Conservation (phyloP, 2,113 vertebrate genomes). For the Megaleporinus macrocephalus region DNA sequence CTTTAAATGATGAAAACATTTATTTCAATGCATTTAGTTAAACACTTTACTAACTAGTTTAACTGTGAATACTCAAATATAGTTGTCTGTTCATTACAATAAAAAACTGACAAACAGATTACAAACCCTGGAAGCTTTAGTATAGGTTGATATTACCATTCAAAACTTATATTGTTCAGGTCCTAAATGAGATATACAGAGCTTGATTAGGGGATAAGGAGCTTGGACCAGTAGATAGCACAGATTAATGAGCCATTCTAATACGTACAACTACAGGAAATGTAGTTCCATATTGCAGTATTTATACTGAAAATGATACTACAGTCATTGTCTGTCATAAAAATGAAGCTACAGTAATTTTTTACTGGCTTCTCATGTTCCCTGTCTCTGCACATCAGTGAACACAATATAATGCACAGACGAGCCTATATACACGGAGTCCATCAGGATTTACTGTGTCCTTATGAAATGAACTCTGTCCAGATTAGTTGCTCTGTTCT, state of each 20-base stretch:
- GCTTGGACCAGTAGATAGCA: background rate
- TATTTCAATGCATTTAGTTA: no score
- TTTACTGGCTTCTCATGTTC: background rate
- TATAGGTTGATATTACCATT: no score
- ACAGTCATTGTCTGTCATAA: background rate
- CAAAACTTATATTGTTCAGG: no score
- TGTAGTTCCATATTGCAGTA: background rate
- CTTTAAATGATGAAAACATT: no score
- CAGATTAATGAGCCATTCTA: background rate
- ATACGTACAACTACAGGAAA: background rate
- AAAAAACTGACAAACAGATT: no score
- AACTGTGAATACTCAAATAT: no score
- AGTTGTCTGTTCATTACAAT: no score
- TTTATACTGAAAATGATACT: background rate
- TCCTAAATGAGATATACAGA: no score
- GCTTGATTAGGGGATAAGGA: background rate
- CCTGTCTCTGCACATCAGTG: background rate
- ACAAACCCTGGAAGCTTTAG: no score
- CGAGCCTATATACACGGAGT: background rate
- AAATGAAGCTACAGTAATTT: background rate
- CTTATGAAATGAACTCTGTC: constrained; percentile 23
- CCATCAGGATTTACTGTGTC: constrained; percentile 22
- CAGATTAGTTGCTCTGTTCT: constrained; percentile 12
- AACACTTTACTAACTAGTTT: no score
- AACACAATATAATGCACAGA: constrained; percentile 3